A percentile compares a stretch with the other conserved stretches of the same genome.
These are phyloP conservation scores for Cerceris ruficornis DNA, from an alignment of 2,888 invertebrate species.

Conservation along the genomic window DNA sequence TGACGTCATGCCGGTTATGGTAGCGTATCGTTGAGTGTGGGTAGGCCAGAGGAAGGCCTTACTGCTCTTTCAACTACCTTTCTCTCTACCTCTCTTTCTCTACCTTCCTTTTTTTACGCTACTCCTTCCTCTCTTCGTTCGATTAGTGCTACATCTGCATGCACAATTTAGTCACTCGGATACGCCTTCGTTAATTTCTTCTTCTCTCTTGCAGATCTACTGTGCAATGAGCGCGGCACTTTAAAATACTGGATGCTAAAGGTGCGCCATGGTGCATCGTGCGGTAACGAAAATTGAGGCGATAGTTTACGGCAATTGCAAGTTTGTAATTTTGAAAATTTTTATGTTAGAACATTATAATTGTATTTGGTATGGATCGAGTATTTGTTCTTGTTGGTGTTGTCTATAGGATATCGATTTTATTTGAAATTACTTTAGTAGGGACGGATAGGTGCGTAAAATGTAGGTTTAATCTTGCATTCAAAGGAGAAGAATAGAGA, in stretches of 20 bases:
- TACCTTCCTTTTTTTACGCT: slow-evolving; percentile 1
- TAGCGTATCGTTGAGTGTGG: slow-evolving; percentile 71
- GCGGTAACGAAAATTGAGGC: neutral
- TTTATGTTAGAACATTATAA: too few relatives aligned
- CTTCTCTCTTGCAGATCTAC: neutral
- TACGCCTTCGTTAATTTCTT: slow-evolving; percentile 38
- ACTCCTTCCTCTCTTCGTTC: slow-evolving; percentile 20
- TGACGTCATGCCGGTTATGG: slow-evolving; percentile 76
- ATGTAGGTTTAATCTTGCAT: neutral
- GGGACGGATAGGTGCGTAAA: too few relatives aligned
- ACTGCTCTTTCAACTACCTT: slow-evolving; percentile 56
- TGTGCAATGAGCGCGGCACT: neutral
- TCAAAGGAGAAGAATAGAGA: slow-evolving; percentile 4
- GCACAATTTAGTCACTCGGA: slow-evolving; percentile 51
- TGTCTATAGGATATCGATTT: neutral
- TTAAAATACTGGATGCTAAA: neutral
- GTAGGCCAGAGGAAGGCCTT: slow-evolving; percentile 67
- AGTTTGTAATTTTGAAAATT: neutral
- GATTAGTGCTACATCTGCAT: slow-evolving; percentile 46
- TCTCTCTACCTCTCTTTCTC: slow-evolving; percentile 39
- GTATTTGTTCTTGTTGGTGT: neutral
- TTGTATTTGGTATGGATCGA: too few relatives aligned
- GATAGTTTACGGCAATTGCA: neutral
- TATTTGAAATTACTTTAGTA: neutral
- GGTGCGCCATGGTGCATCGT: neutral